Conservation (phyloP, 1,140 invertebrate species). For the Venturia canescens region DNA sequence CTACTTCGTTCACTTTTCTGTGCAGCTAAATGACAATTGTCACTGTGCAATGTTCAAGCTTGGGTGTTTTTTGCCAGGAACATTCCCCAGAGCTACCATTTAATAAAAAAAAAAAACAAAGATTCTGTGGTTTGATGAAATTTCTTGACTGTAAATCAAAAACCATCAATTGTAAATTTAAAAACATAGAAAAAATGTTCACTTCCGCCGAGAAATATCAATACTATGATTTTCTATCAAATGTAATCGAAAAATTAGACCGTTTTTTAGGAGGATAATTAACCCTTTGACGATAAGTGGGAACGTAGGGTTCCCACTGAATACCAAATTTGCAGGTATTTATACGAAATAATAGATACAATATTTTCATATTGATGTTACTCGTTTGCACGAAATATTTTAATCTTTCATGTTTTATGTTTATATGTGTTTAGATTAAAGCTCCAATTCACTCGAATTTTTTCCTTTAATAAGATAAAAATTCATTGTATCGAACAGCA, state of each 20-base stretch:
- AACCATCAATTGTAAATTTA: no score
- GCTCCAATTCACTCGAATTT: background rate
- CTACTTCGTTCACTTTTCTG: no score
- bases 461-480: no score
- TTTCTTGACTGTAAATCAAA: no score
- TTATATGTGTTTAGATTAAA: background rate
- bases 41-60: no score
- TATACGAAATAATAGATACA: slow-evolving; percentile 4
- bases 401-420: background rate
- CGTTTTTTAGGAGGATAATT: slow-evolving; percentile 6
- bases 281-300: slow-evolving; percentile 33
- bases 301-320: background rate
- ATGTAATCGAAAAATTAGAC: slow-evolving; percentile 12
- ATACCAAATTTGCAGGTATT: background rate
- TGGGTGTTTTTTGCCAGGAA: no score
- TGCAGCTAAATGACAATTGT: no score
- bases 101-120: no score
- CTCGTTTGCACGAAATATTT: background rate
- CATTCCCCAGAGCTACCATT: no score
- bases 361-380: background rate
- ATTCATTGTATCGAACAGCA: no score
- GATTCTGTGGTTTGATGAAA: no score
- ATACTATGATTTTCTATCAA: slow-evolving; percentile 33
- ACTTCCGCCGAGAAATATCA: background rate
- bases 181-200: background rate